A percentile compares a stretch with the other conserved stretches of the same genome.
Conservation (phyloP, 2,797 vertebrate genomes). For the Sphenodon punctatus region DNA sequence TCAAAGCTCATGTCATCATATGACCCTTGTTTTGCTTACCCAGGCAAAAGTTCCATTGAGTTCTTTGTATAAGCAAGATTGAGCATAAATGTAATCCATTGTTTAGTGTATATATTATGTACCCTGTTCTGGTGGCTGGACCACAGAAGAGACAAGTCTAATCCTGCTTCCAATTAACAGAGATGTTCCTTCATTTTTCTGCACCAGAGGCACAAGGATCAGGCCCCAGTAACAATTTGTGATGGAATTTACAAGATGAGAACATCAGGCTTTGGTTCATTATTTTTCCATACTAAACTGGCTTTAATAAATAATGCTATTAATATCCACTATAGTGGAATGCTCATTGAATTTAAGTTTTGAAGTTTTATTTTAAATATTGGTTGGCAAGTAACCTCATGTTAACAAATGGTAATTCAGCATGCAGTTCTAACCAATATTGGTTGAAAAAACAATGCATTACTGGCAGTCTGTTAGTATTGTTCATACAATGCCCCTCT, state of each 20-base stretch:
- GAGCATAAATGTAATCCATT: background rate
- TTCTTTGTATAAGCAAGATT: background rate
- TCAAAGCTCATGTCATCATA: background rate
- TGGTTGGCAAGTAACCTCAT: background rate
- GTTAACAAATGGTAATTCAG: background rate
- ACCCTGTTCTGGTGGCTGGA: accelerated
- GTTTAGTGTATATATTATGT: background rate
- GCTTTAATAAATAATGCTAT: background rate
- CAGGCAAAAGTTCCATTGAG: background rate
- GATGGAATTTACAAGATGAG: background rate
- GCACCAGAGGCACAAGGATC: background rate
- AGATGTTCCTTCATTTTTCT: background rate
- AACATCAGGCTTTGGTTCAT: background rate
- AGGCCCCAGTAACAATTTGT: background rate
- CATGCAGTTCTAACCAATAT: background rate
- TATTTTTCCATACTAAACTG: background rate
- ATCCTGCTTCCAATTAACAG: background rate
- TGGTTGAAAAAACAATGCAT: too few relatives aligned
- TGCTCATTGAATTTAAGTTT: background rate
- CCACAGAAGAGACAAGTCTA: background rate
- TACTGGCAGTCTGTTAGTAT: too few relatives aligned
- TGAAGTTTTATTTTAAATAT: background rate
- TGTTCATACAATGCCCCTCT: too few relatives aligned
- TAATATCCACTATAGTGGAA: background rate
- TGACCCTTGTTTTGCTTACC: background rate